Evolutionary conservation across 2,888 invertebrate genomes (phyloP), one percentile per base, ranked within the genome.

Genomic region (Allolobophora icterica): DNA sequence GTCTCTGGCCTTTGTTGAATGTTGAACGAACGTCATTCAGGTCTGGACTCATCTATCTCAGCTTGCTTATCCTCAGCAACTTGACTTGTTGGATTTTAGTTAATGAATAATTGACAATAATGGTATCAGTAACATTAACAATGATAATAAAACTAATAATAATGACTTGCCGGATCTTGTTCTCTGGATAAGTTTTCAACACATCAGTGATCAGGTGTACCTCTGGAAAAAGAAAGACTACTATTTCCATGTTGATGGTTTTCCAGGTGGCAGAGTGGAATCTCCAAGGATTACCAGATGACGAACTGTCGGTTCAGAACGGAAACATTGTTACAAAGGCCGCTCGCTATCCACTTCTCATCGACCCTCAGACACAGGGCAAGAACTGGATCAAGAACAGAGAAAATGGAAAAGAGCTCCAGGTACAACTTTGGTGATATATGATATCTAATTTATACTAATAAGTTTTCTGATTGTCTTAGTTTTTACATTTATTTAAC

Each of bases 241-340:
- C 33, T 13, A 33, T 17, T 87, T 87, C 35, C 38, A 35, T 87
- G 35, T 71, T 71, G 71, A n/a, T 71, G 71, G 71, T 87, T 34
- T 87, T 34, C 38, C 38, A 87, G 87, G 97, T 97, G 93, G 97
- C 97, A 33, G 98, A 98, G 94, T 95, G 95, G 95, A 95, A 95
- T 91, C 93, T 95, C 35, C 95, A 95, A 93, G 95, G 95, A 91
- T 93, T 95, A 90, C 95, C 95, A 13, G 95, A 94, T 93, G 95
- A 95, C 93, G 95, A 95, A 71, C 92, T 95, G 91, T 95, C 95
- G 24, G 93, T 95, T 45, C 95, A 95, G 93, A 95, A 95, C 93
- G 95, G 95, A 91, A 95, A 95, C 89, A 95, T 95, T 45, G 94
- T 94, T 89, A 95, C 95, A 38, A 94, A 95, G 91, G 95, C 95